Base-by-base conservation (phyloP, 2,888 invertebrate genomes). In the Julus scandinavius region DNA sequence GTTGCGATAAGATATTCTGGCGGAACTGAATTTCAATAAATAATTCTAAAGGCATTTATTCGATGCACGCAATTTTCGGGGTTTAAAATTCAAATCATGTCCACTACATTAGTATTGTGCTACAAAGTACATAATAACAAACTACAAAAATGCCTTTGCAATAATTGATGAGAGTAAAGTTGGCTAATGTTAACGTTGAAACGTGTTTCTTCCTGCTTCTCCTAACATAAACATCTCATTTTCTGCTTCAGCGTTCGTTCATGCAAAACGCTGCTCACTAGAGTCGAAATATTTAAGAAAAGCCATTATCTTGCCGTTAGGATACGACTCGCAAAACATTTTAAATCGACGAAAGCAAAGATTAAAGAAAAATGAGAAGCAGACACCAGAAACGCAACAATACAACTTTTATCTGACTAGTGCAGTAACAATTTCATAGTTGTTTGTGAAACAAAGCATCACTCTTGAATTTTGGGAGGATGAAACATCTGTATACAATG, bases 251-350 rank as follows among this genome's bases (percentile, higher is more conserved):
- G 15, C 2, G 15, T 80, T 80, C 80, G 11, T 20, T 80, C 80
- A 80, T 80, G 80, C 80, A 80, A 80, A 80, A 80, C 80, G 38
- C 9, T 38, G 80, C 38, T 80, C 80, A 38, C 38, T 13, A 80
- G 80, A 80, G 38, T 80, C 9, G 80, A 80, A 80, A 80, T 80
- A 38, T 80, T 80, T 80, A 80, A 80, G 80, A 80, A 80, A 80
- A 80, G 80, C 80, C 11, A 80, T 80, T 80, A 80, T 80, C 80
- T 80, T 29, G 38, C 20, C 11, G 72, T 29, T 80, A 80, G 15
- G 80, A 80, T 38, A 80, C 80, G 80, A 29, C 80, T 29, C 38
- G 38, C 80, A 80, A 80, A 80, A 80, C 80, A 38, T 80, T 38
- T 38, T 38, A 80, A 80, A 80, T 80, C 38, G 80, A 80, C 38